Conservation (phyloP, 2,797 vertebrate species). For the Columba guinea region DNA sequence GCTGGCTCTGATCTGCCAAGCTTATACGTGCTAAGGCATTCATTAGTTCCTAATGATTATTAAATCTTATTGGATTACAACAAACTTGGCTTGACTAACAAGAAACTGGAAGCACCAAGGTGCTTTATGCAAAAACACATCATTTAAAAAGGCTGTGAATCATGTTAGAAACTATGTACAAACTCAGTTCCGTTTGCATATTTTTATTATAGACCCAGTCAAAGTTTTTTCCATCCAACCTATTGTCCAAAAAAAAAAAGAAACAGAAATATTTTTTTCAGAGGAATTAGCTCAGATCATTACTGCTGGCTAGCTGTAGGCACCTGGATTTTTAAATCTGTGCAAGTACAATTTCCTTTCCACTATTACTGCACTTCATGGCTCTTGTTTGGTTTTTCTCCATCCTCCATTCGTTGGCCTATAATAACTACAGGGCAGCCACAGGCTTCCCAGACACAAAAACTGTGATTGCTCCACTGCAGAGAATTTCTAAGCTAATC, state of each 20-base stretch:
- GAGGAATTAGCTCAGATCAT: background rate
- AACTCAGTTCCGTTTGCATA: background rate
- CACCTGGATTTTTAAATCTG: conserved; percentile 27
- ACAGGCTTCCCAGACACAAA: conserved; percentile 3
- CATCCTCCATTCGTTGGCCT: background rate
- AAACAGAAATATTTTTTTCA: background rate
- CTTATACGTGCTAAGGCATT: conserved; percentile 19
- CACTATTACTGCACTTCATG: background rate
- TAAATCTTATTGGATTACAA: conserved; percentile 53
- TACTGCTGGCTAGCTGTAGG: background rate
- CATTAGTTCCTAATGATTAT: conserved; percentile 49
- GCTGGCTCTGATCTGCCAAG: conserved; percentile 31
- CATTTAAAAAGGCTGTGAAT: background rate
- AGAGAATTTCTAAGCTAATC: background rate
- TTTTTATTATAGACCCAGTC: background rate
- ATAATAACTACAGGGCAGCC: background rate
- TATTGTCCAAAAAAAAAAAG: background rate
- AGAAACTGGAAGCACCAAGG: conserved; percentile 17
- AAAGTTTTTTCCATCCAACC: background rate
- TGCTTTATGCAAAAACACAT: background rate
- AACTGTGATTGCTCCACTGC: background rate
- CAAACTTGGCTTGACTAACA: conserved; percentile 31
- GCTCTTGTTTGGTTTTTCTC: background rate
- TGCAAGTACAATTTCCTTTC: conserved; percentile 13
- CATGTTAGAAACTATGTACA: background rate